A percentile compares a stretch with the other conserved stretches of the same genome.
phyloP scores from a whole-genome alignment of 2,797 vertebrate genomes.

The Menidia menidia region DNA sequence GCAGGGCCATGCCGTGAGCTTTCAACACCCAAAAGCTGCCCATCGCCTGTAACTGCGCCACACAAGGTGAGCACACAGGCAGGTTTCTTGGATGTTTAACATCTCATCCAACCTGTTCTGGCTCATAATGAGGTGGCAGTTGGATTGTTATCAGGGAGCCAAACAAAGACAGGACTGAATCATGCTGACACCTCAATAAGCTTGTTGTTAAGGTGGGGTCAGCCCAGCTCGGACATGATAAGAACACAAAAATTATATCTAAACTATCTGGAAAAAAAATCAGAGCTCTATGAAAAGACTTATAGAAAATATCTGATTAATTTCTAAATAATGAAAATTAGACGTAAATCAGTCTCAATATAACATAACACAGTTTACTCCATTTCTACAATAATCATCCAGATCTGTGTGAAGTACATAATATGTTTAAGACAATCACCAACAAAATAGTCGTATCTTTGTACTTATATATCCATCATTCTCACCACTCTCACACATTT shows the following conservation, averaged over 20 bases:
- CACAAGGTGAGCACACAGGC: conserved; percentile 35
- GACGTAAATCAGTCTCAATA: too few relatives aligned
- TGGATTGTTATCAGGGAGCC: conserved; percentile 78
- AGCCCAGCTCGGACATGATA: conserved; percentile 19
- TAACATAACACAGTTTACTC: too few relatives aligned
- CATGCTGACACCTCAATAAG: conserved; percentile 50
- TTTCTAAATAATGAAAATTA: too few relatives aligned
- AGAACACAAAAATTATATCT: not conserved
- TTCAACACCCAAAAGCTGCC: conserved; percentile 52
- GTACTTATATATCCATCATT: too few relatives aligned
- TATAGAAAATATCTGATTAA: too few relatives aligned
- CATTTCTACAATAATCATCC: too few relatives aligned
- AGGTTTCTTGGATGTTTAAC: conserved; percentile 70
- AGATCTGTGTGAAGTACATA: too few relatives aligned
- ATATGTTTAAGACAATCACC: too few relatives aligned
- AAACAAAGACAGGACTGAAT: conserved; percentile 70
- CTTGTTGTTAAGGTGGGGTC: conserved; percentile 43
- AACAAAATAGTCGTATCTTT: too few relatives aligned
- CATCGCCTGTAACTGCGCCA: conserved; percentile 61
- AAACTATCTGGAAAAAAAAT: not conserved
- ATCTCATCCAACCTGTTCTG: conserved; percentile 79
- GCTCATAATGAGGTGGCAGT: conserved; percentile 70
- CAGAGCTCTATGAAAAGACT: too few relatives aligned
- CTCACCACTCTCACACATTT: too few relatives aligned
- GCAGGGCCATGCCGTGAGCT: conserved; percentile 33